Percentiles rank a stretch among this genome's conserved stretches.
Evolutionary conservation across 2,888 invertebrate species (phyloP).

Genomic region (Polydrusus tereticollis): DNA sequence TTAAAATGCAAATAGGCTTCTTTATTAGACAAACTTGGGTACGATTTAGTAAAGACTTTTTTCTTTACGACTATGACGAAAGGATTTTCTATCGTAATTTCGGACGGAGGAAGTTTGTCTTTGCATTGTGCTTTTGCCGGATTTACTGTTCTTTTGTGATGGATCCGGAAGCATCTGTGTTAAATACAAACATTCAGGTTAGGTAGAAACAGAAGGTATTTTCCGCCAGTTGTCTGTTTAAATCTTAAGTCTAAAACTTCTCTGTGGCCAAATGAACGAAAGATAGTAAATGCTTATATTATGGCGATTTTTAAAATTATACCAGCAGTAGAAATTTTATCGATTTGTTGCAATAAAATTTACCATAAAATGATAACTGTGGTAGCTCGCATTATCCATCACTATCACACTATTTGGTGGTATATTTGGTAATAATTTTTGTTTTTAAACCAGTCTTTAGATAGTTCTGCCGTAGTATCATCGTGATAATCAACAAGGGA

Average conservation of each 20-base stretch:
- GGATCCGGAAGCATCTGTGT: conserved; percentile 57
- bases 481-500: no score
- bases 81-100: conserved; percentile 37
- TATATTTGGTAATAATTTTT: no score
- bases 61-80: conserved; percentile 32
- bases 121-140: conserved; percentile 52
- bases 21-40: conserved; percentile 37
- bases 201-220: neutral
- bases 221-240: conserved; percentile 18
- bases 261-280: no score
- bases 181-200: conserved; percentile 47
- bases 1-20: conserved; percentile 28
- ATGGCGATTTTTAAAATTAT: no score
- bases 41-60: conserved; percentile 1
- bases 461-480: no score
- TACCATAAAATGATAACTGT: no score
- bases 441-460: no score
- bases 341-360: no score
- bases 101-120: conserved; percentile 49
- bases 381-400: no score
- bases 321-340: no score
- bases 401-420: no score
- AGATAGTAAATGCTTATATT: no score
- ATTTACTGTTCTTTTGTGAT: conserved; percentile 48
- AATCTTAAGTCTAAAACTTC: neutral